Percentiles rank a stretch among this genome's conserved stretches.
Evolutionary conservation across 2,797 vertebrate genomes (phyloP).

Genomic region (Emys orbicularis): DNA sequence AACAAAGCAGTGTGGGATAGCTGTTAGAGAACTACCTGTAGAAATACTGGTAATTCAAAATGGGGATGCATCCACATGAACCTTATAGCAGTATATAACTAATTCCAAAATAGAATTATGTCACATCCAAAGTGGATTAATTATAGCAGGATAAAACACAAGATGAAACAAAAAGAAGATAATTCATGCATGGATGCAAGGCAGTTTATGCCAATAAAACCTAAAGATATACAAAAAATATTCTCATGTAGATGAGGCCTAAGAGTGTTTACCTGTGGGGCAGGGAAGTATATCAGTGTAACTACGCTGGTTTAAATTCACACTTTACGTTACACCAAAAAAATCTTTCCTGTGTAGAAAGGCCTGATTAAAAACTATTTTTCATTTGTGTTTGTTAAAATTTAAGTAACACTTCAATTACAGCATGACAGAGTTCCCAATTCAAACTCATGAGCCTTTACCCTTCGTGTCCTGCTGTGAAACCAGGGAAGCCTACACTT

Average conservation of each 20-base stretch:
- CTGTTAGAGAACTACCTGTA: background rate
- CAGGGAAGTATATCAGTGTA: background rate
- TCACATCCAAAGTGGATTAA: too few relatives aligned
- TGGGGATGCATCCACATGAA: background rate
- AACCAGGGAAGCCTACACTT: slow-evolving; percentile 33
- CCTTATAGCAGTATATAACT: background rate
- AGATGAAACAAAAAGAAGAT: too few relatives aligned
- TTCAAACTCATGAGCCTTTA: slow-evolving; percentile 41
- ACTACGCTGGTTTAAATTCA: background rate
- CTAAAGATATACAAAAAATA: too few relatives aligned
- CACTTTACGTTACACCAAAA: background rate
- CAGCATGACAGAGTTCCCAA: slow-evolving; percentile 46
- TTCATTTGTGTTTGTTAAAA: slow-evolving; percentile 7
- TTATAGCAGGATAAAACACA: too few relatives aligned
- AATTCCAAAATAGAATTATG: background rate
- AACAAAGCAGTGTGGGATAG: background rate
- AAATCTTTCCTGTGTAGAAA: slow-evolving; percentile 25
- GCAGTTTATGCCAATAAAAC: too few relatives aligned
- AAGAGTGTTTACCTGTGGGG: background rate
- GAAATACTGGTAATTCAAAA: background rate
- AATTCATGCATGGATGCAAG: too few relatives aligned
- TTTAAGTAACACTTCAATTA: slow-evolving; percentile 58
- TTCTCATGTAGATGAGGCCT: too few relatives aligned
- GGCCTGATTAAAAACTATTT: slow-evolving; percentile 43
- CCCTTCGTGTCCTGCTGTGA: background rate